phyloP scores from a whole-genome alignment of 2,113 vertebrate species.

The Tenebrosternarchus preto region DNA sequence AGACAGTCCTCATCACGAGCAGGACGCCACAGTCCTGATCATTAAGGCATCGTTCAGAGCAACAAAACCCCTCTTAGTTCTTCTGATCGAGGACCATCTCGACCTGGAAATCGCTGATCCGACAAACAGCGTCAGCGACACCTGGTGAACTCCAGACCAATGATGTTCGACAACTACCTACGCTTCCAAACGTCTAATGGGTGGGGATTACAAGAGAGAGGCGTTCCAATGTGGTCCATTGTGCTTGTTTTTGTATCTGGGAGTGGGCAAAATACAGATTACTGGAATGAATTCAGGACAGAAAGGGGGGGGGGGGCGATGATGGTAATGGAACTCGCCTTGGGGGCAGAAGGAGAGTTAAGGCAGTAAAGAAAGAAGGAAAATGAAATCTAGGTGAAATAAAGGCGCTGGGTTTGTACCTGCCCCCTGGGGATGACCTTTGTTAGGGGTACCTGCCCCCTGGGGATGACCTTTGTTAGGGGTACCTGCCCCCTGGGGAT shows the following conservation, averaged over 20 bases:
- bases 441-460: no score
- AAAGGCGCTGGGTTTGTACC: constrained; percentile 71
- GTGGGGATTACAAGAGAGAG: no score
- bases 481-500: no score
- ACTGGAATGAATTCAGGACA: constrained; percentile 44
- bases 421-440: no score
- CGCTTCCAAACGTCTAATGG: no score
- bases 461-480: no score
- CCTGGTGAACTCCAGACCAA: no score
- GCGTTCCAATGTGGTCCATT: no score
- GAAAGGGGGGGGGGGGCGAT: neutral
- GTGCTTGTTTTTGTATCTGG: neutral
- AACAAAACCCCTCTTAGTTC: neutral
- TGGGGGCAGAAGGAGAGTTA: neutral
- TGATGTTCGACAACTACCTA: no score
- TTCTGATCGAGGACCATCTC: neutral
- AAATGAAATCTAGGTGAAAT: neutral
- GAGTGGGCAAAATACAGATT: constrained; percentile 47
- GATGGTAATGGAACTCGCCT: neutral
- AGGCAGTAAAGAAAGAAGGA: neutral
- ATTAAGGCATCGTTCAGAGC: neutral
- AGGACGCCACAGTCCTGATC: no score
- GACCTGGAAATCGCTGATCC: neutral
- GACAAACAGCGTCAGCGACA: constrained; percentile 3
- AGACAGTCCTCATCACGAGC: no score